Conservation (phyloP, 2,113 vertebrate genomes). For the Rhabdomys dilectus region DNA sequence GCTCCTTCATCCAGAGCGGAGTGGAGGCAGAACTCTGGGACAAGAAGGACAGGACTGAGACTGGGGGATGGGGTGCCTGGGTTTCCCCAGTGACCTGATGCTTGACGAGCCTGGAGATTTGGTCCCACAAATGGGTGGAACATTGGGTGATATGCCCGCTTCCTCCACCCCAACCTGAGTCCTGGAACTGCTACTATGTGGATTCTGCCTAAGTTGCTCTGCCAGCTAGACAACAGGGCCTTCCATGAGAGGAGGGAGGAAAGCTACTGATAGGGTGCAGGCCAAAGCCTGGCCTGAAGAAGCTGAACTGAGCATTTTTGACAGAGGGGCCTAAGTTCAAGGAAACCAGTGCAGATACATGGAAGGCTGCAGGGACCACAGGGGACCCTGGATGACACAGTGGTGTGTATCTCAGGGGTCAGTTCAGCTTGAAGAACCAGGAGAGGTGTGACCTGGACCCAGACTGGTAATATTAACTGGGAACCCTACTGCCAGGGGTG, state of each 20-base stretch:
- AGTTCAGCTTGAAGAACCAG: neutral
- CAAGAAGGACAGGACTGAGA: neutral
- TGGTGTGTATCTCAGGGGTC: neutral
- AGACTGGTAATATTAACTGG: neutral
- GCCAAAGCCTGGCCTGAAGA: neutral
- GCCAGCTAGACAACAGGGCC: neutral
- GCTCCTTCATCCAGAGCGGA: neutral
- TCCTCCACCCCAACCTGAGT: rapidly evolving
- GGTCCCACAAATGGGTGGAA: neutral
- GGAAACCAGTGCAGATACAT: neutral
- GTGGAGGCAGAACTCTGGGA: too few species aligned
- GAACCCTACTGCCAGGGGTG: neutral
- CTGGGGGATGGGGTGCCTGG: neutral
- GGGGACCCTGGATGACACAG: neutral
- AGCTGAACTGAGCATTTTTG: neutral
- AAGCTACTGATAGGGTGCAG: too few species aligned
- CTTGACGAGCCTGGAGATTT: neutral
- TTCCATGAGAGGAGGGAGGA: neutral
- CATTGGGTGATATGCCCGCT: rapidly evolving
- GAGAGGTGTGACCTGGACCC: neutral
- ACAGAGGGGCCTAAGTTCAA: neutral
- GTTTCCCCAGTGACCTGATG: rapidly evolving
- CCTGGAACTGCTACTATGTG: neutral
- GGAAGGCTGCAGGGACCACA: neutral
- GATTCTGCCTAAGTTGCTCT: neutral